Evolutionary conservation across 92 coral and sea anemone genomes (phyloP).

Genomic region (Heliopora coerulea): DNA sequence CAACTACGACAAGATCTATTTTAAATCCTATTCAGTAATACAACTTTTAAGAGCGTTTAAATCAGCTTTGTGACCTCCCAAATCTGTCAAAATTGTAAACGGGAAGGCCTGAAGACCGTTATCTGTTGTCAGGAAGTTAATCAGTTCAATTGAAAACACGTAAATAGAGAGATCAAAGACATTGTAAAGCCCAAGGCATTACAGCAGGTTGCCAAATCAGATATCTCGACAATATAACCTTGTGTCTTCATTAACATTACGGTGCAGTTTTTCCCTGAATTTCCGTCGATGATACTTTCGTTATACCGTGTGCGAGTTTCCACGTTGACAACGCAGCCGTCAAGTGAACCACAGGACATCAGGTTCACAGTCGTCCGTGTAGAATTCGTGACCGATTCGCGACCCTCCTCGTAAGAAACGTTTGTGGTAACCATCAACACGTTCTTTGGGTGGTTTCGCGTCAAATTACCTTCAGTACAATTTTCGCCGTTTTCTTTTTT

Average conservation of each 20-base stretch:
- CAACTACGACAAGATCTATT: too few species aligned
- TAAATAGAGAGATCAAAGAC: too few species aligned
- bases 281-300: conserved; percentile 5
- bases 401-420: not conserved
- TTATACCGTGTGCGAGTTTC: conserved; percentile 1
- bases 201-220: not conserved
- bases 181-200: too few species aligned
- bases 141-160: too few species aligned
- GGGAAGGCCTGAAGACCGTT: too few species aligned
- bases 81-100: too few species aligned
- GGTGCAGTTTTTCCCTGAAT: not conserved
- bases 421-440: conserved; percentile 21
- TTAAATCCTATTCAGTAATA: too few species aligned
- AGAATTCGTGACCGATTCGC: too few species aligned
- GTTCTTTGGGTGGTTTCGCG: not conserved
- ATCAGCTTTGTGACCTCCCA: too few species aligned
- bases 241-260: not conserved
- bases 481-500: not conserved
- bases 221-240: not conserved
- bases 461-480: not conserved
- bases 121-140: too few species aligned
- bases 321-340: not conserved
- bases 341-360: not conserved
- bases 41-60: too few species aligned
- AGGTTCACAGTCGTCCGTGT: not conserved